These are phyloP conservation scores for Aurelia aurita DNA, from an alignment of 30 jellyfish, hydroid and myxozoan genomes.

Conservation along the genomic window DNA sequence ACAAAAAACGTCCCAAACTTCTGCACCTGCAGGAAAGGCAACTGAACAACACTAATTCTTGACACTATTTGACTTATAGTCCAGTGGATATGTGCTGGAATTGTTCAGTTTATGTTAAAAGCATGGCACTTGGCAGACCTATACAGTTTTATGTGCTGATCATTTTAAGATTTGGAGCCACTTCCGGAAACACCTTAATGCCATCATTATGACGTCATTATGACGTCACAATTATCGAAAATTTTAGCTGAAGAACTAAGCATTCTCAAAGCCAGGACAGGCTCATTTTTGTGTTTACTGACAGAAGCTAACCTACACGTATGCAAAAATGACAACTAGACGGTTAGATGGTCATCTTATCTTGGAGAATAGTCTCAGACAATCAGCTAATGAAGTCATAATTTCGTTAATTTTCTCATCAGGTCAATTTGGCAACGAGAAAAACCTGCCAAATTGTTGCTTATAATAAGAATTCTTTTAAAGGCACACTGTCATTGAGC, in stretches of 20 bases:
- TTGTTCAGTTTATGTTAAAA: conserved; percentile 17
- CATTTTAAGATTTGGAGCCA: too few relatives aligned
- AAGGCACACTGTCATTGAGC: neutral
- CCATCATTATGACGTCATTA: conserved; percentile 22
- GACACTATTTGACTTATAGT: too few relatives aligned
- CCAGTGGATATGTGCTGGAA: conserved; percentile 23
- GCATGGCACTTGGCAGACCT: too few relatives aligned
- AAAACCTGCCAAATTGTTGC: neutral
- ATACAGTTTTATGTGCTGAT: too few relatives aligned
- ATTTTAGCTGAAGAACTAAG: conserved; percentile 6
- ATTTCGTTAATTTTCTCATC: neutral
- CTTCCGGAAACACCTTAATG: too few relatives aligned
- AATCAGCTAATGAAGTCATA: neutral
- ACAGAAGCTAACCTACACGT: conserved; percentile 6
- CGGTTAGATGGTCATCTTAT: neutral
- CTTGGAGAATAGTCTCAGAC: neutral
- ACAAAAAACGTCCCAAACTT: too few relatives aligned
- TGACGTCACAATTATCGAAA: conserved; percentile 21
- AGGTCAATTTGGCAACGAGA: neutral
- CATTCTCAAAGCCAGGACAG: conserved; percentile 13
- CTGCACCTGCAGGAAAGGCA: too few relatives aligned
- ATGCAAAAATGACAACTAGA: conserved; percentile 9
- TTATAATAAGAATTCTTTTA: neutral
- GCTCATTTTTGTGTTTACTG: conserved; percentile 9
- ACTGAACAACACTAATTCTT: too few relatives aligned